phyloP scores from a whole-genome alignment of 2,888 invertebrate species.

The Chelonus formosanus region DNA sequence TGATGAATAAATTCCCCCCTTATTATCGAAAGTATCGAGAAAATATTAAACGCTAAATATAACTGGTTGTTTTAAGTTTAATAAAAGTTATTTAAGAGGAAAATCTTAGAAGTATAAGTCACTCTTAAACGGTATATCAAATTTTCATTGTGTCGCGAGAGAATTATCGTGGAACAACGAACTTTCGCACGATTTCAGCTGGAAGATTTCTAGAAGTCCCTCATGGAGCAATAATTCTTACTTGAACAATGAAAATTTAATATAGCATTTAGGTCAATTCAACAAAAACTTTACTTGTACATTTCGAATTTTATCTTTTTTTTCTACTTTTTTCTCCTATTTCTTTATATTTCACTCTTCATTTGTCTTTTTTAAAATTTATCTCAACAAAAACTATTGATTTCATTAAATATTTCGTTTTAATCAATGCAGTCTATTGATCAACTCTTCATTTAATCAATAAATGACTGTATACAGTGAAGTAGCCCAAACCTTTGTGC shows the following conservation, averaged over 20 bases:
- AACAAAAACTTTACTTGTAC: slow-evolving; percentile 20
- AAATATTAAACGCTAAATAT: slow-evolving; percentile 1
- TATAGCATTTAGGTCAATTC: slow-evolving; percentile 34
- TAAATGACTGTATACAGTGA: slow-evolving; percentile 5
- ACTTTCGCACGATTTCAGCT: slow-evolving; percentile 27
- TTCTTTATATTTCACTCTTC: slow-evolving; percentile 1
- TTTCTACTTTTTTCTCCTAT: slow-evolving; percentile 5
- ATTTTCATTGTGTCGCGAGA: slow-evolving; percentile 33
- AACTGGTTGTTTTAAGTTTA: not conserved
- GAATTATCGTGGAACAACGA: slow-evolving; percentile 30
- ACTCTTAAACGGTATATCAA: slow-evolving; percentile 29
- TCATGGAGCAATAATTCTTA: slow-evolving; percentile 31
- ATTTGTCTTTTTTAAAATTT: not conserved
- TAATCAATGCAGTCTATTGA: no score
- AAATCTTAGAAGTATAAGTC: slow-evolving; percentile 17
- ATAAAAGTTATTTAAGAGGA: slow-evolving; percentile 17
- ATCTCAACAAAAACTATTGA: not conserved
- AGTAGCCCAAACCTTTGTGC: slow-evolving; percentile 1
- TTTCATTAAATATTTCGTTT: no score
- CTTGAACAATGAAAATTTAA: slow-evolving; percentile 36
- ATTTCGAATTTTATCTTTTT: slow-evolving; percentile 14
- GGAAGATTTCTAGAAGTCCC: slow-evolving; percentile 13
- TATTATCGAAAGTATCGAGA: not conserved
- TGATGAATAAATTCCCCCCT: not conserved
- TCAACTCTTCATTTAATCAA: slow-evolving; percentile 8